Conservation (phyloP, 1,140 invertebrate genomes). For the Daktulosphaira vitifoliae region DNA sequence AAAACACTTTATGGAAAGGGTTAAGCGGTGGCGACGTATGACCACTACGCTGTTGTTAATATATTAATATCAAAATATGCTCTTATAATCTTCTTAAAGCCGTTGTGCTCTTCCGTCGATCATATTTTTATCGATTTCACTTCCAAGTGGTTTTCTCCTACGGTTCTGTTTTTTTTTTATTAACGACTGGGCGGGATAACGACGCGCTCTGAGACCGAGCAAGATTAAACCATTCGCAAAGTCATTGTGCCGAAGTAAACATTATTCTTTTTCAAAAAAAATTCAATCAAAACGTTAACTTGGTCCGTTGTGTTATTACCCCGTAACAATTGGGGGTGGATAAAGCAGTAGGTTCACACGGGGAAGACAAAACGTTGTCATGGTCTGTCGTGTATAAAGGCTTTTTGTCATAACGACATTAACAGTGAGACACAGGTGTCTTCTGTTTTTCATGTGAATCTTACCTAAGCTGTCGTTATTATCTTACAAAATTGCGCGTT, state of each 20-base stretch:
- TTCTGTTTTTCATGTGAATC: constrained; percentile 1
- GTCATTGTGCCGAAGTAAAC: not conserved
- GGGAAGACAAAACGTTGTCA: constrained; percentile 14
- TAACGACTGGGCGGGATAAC: too few species aligned
- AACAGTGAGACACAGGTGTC: constrained; percentile 21
- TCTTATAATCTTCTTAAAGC: too few species aligned
- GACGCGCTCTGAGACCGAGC: too few species aligned
- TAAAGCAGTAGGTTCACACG: not conserved
- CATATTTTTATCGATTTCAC: not conserved
- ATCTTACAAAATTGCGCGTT: too few species aligned
- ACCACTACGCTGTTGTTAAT: too few species aligned
- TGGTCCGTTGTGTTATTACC: not conserved
- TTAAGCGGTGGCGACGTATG: too few species aligned
- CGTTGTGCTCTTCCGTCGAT: too few species aligned
- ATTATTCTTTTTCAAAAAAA: not conserved
- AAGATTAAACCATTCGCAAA: too few species aligned
- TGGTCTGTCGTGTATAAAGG: constrained; percentile 17
- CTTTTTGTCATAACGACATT: constrained; percentile 13
- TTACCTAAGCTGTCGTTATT: too few species aligned
- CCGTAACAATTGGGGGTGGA: not conserved
- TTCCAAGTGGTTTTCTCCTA: not conserved
- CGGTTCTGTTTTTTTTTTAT: too few species aligned
- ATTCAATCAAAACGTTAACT: constrained; percentile 3
- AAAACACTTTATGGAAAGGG: too few species aligned
- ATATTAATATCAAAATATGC: too few species aligned